Evolutionary conservation across 2,888 invertebrate species (phyloP), one percentile per base, ranked within the genome.

Genomic region (Phania funesta): DNA sequence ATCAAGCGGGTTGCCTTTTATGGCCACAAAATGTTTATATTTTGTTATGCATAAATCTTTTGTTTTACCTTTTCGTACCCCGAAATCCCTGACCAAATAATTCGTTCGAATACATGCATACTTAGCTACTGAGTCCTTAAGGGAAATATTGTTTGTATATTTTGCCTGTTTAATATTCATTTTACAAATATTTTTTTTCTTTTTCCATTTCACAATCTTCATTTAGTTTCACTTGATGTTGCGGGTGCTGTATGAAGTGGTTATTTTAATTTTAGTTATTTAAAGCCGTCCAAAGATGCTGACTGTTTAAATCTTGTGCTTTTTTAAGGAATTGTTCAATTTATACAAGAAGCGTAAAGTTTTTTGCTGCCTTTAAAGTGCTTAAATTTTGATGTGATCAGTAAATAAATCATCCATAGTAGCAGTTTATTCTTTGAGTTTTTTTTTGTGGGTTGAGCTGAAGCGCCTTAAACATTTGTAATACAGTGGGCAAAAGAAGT

Each of bases 341-440:
- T 38, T 38, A 3, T n/a, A n/a, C 4, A 38, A 38, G 3, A 38
- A 38, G n/a, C 32, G n/a, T 38, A 13, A 13, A 38, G 11, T 2
- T 35, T 2, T 38, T 38, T 54, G 29, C 26, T 68, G 68, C 56
- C 20, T 65, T 76, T 46, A 29, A 54, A 67, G 60, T 67, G 20
- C 67, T 64, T 81, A n/a, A 56, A 41, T 68, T 56, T 41, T 67
- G 76, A 73, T 77, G 18, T 48, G 62, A 68, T 73, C 81, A 62
- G 71, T 44, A 54, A 76, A 76, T 73, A 81, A 81, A 76, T 81
- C 76, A 81, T 76, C 67, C 38, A 16, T 67, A 29, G 80, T 67
- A 73, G 76, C 80, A 67, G 44, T 62, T 54, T 22, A 54, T 8
- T 48, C 8, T 62, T 65, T 18, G 16, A n/a, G 8, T 22, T 44